Conservation (phyloP, 2,797 vertebrate species). For the Smutsia temminckii region DNA sequence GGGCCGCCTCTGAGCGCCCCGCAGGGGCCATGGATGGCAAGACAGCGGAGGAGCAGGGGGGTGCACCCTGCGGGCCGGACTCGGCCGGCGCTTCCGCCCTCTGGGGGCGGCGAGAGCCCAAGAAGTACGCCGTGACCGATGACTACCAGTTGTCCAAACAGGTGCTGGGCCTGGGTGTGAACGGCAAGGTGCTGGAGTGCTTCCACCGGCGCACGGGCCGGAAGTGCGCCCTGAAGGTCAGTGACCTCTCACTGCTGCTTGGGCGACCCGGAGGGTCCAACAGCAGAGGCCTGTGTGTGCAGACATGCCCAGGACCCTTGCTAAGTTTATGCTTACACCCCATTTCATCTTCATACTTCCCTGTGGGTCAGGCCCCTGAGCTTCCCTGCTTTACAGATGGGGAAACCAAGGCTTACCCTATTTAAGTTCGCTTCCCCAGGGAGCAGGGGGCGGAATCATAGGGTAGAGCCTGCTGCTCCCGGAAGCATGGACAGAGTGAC, state of each 20-base stretch:
- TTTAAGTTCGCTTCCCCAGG: neutral
- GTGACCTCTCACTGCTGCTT: slow-evolving; percentile 35
- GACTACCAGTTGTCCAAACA: slow-evolving; percentile 96
- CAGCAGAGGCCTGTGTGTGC: neutral
- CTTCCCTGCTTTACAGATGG: neutral
- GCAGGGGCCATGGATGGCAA: slow-evolving; percentile 83
- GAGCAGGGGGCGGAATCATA: slow-evolving; percentile 30
- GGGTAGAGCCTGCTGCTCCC: neutral
- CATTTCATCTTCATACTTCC: neutral
- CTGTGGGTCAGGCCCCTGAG: neutral
- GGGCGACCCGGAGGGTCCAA: neutral
- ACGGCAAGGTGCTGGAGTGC: slow-evolving; percentile 97
- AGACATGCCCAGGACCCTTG: neutral
- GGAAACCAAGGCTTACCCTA: slow-evolving; percentile 24
- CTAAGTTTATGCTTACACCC: neutral
- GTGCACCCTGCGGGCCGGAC: slow-evolving; percentile 1
- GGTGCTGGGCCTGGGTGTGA: slow-evolving; percentile 97
- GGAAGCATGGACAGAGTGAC: slow-evolving; percentile 51
- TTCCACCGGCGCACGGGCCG: slow-evolving; percentile 92
- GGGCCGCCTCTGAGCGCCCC: slow-evolving; percentile 60
- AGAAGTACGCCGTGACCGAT: slow-evolving; percentile 95
- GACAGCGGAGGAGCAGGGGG: slow-evolving; percentile 69
- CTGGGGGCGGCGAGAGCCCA: slow-evolving; percentile 85
- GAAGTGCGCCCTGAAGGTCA: slow-evolving; percentile 98
- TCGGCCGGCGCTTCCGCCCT: neutral